Evolutionary conservation across 1,140 invertebrate genomes (phyloP).

Genomic region (Aphaenogaster rudis): DNA sequence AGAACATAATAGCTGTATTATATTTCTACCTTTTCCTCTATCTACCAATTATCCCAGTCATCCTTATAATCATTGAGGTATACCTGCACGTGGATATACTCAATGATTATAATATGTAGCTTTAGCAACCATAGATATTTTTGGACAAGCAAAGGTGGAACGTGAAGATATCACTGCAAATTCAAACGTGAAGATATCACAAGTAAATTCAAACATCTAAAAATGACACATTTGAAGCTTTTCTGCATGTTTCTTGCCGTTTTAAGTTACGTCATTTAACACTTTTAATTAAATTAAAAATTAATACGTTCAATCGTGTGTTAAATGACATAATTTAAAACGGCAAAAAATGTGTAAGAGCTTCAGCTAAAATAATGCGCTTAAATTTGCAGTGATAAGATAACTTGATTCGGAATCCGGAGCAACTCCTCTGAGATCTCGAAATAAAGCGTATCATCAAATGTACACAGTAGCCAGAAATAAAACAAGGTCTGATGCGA

Average conservation of each 20-base stretch:
- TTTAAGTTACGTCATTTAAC: too few species aligned
- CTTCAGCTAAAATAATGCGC: too few species aligned
- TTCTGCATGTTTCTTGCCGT: too few species aligned
- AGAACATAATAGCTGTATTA: conserved; percentile 63
- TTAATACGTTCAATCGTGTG: too few species aligned
- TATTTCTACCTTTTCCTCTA: conserved; percentile 45
- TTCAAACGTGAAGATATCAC: background rate
- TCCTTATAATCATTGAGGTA: conserved; percentile 39
- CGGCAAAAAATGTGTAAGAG: too few species aligned
- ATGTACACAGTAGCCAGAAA: background rate
- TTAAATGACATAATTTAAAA: too few species aligned
- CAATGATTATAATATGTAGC: conserved; percentile 17
- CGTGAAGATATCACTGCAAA: background rate
- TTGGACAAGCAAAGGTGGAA: background rate
- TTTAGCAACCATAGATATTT: background rate
- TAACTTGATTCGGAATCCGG: conserved; percentile 1
- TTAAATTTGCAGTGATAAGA: too few species aligned
- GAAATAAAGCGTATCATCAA: conserved; percentile 8
- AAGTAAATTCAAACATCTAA: too few species aligned
- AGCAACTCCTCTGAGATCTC: background rate
- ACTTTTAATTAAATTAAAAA: too few species aligned
- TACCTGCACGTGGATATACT: background rate
- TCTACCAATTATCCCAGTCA: conserved; percentile 43
- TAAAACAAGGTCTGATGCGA: background rate
- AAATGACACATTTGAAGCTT: too few species aligned